Evolutionary conservation across 1,140 invertebrate species (phyloP).

Genomic region (Globodera ellingtonae): DNA sequence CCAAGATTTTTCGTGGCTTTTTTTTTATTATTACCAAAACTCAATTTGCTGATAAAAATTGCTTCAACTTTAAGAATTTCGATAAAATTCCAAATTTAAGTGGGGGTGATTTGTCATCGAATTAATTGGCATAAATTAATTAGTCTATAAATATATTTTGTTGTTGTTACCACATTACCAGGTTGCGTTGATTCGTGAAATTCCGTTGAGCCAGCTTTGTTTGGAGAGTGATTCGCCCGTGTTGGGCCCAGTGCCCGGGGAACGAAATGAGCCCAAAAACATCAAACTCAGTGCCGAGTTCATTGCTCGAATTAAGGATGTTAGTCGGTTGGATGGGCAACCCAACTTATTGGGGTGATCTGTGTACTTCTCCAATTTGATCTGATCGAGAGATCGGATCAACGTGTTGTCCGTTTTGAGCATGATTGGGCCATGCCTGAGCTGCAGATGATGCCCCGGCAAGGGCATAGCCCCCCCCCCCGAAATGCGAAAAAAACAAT

Average conservation of each 20-base stretch:
- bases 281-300: conserved; percentile 66
- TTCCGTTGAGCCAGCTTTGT: conserved; percentile 50
- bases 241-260: conserved; percentile 43
- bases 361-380: too few species aligned
- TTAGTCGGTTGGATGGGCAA: background rate
- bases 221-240: conserved; percentile 57
- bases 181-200: conserved; percentile 18
- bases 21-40: too few species aligned
- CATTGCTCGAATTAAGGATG: conserved; percentile 65
- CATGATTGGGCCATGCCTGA: too few species aligned
- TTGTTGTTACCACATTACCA: conserved; percentile 30
- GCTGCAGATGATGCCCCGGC: too few species aligned
- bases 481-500: too few species aligned
- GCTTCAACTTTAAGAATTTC: background rate
- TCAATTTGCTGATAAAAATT: background rate
- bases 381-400: too few species aligned
- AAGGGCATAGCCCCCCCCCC: too few species aligned
- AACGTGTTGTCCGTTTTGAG: too few species aligned
- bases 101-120: too few species aligned
- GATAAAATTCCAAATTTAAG: background rate
- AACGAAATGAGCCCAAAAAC: conserved; percentile 66
- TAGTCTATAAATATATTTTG: conserved; percentile 8
- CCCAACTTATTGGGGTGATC: too few species aligned
- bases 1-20: too few species aligned
- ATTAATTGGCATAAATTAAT: background rate